These are phyloP conservation scores for Prunella strophiata DNA, from an alignment of 2,797 vertebrate species.

Conservation along the genomic window DNA sequence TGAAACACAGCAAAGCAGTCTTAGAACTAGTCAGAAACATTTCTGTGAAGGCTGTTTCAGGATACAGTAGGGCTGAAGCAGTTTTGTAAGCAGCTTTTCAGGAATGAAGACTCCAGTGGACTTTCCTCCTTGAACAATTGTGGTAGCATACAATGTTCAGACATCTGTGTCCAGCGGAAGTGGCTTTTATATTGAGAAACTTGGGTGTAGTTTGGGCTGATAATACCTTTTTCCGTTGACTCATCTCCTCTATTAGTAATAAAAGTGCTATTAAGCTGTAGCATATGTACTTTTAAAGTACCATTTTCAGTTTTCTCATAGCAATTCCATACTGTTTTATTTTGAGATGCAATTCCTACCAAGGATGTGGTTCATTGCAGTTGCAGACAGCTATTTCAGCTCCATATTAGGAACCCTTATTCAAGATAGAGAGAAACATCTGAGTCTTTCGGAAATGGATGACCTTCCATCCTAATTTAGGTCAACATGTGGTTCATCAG, in stretches of 20 bases:
- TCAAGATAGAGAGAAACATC: not conserved
- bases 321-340: not conserved
- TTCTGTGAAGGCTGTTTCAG: not conserved
- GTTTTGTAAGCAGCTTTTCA: not conserved
- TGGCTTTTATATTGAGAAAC: not conserved
- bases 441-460: not conserved
- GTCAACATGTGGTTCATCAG: not conserved
- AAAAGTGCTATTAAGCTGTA: not conserved
- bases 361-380: not conserved
- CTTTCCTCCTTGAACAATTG: not conserved
- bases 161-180: not conserved
- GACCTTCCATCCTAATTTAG: not conserved
- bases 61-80: not conserved
- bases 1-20: not conserved
- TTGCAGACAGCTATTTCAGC: not conserved
- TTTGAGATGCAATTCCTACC: not conserved
- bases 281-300: not conserved
- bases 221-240: not conserved
- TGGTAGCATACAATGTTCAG: not conserved
- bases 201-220: not conserved
- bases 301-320: not conserved
- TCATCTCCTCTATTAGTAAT: not conserved
- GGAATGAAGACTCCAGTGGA: not conserved
- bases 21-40: not conserved
- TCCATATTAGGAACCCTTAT: not conserved